Percentiles rank a stretch among this genome's conserved stretches.
Conservation (phyloP, 2,888 invertebrate species). For the Penaeus monodon region DNA sequence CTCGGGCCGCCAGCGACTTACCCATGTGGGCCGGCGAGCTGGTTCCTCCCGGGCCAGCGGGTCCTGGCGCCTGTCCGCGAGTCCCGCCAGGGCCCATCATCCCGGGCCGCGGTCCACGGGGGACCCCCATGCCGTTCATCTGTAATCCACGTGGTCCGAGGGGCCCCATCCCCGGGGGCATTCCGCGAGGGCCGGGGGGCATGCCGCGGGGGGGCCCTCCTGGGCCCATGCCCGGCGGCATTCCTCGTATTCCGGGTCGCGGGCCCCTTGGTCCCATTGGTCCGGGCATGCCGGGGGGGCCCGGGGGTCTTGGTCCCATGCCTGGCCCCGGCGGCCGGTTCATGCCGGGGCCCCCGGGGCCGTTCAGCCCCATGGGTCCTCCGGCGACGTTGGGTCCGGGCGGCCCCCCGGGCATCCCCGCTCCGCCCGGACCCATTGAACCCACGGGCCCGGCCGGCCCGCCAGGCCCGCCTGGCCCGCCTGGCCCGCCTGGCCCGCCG, state of each 20-base stretch:
- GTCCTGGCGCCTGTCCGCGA: conserved; percentile 56
- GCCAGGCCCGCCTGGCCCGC: conserved; percentile 66
- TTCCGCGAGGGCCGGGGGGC: conserved; percentile 56
- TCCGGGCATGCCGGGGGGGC: conserved; percentile 50
- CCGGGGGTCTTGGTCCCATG: conserved; percentile 49
- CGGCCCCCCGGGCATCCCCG: conserved; percentile 67
- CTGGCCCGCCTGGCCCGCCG: conserved; percentile 68
- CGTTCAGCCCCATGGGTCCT: conserved; percentile 72
- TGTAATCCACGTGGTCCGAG: conserved; percentile 58
- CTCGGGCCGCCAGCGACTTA: conserved; percentile 13
- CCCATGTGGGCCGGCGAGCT: conserved; percentile 30
- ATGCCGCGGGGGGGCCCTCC: conserved; percentile 57
- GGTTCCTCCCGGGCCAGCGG: conserved; percentile 41
- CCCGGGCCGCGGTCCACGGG: conserved; percentile 62
- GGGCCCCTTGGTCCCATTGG: conserved; percentile 47
- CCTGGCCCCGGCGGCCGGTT: conserved; percentile 62
- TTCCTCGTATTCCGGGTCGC: conserved; percentile 21
- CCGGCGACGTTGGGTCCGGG: conserved; percentile 71
- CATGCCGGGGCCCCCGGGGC: conserved; percentile 66
- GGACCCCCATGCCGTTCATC: conserved; percentile 63
- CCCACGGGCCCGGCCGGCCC: conserved; percentile 67
- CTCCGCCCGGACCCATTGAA: conserved; percentile 71
- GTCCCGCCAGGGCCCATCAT: conserved; percentile 64
- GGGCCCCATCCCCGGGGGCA: conserved; percentile 63
- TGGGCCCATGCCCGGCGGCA: conserved; percentile 25